These are phyloP conservation scores for chimpanzee (Pan troglodytes) DNA, from an alignment of 2,113 vertebrate genomes.

Conservation along the genomic window NHGRI_mPanTro3-v2.1_pri NC_086015.1:60299001-60299500, in stretches of 20 bases:
- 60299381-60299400: conserved; percentile 41
- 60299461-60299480: background rate
- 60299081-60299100: conserved; percentile 61
- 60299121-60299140: conserved; percentile 16
- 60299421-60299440: conserved; percentile 54
- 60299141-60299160: background rate
- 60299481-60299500: background rate
- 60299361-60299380: background rate
- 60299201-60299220: background rate
- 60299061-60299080: conserved; percentile 42
- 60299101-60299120: conserved; percentile 69
- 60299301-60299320: conserved; percentile 45
- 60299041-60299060: background rate
- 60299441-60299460: conserved; percentile 37
- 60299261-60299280: background rate
- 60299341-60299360: conserved; percentile 26
- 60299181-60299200: background rate
- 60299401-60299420: conserved; percentile 14
- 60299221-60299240: conserved; percentile 10
- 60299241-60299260: background rate
- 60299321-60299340: conserved; percentile 13
- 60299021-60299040: conserved; percentile 1
- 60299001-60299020: conserved; percentile 45
- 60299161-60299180: background rate
- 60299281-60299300: background rate